Conservation (phyloP, 2,888 invertebrate species). For the Tipula confusa region DNA sequence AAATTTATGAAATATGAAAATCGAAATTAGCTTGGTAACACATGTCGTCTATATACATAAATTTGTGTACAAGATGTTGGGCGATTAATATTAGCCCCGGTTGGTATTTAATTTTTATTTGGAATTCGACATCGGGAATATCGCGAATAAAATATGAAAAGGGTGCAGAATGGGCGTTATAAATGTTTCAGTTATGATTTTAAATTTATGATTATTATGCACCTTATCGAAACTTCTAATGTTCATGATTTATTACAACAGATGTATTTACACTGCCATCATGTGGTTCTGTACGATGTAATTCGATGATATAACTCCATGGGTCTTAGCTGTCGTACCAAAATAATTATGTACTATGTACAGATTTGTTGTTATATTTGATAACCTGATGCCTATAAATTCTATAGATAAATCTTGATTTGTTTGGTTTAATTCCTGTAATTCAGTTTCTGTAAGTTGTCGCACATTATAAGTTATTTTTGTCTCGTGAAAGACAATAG, state of each 20-base stretch:
- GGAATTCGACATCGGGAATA: background rate
- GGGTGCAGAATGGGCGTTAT: slow-evolving; percentile 8
- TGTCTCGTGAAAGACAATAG: no score
- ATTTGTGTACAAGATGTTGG: background rate
- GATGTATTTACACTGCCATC: background rate
- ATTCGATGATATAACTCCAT: no score
- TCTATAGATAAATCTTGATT: no score
- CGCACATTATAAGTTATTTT: no score
- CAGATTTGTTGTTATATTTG: no score
- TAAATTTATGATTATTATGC: background rate
- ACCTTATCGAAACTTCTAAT: background rate
- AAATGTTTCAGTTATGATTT: background rate
- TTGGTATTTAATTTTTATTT: background rate
- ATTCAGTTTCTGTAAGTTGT: no score
- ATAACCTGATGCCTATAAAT: no score
- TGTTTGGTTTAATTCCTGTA: no score
- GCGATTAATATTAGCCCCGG: slow-evolving; percentile 16
- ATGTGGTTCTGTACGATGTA: background rate
- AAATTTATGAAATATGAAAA: background rate
- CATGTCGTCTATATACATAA: background rate
- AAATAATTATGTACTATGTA: no score
- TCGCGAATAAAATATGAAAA: background rate
- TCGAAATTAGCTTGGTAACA: slow-evolving; percentile 14
- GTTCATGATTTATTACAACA: background rate
- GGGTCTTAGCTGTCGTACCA: no score